These are phyloP conservation scores for Pinna nobilis DNA, from an alignment of 1,140 invertebrate species.

Conservation along the genomic window DNA sequence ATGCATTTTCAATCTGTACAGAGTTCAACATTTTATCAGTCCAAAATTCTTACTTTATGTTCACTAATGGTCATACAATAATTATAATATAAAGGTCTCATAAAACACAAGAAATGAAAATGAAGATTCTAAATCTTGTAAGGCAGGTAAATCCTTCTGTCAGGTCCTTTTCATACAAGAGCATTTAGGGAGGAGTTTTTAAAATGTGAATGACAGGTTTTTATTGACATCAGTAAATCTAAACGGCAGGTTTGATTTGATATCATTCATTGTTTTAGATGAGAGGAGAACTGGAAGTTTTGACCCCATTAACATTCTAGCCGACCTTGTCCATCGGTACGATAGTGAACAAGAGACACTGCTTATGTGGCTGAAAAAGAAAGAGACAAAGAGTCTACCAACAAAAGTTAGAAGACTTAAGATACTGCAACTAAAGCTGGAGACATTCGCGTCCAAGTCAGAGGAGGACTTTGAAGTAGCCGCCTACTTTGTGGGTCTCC, in stretches of 20 bases:
- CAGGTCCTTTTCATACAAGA: too few relatives aligned
- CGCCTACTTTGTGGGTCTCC: slow-evolving; percentile 53
- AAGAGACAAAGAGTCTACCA: slow-evolving; percentile 43
- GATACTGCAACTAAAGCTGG: slow-evolving; percentile 56
- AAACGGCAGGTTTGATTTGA: too few relatives aligned
- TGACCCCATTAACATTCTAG: slow-evolving; percentile 56
- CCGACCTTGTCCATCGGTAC: slow-evolving; percentile 61
- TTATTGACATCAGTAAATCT: background rate
- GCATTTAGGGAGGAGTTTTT: background rate
- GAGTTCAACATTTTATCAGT: too few relatives aligned
- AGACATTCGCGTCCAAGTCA: slow-evolving; percentile 47
- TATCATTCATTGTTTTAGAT: slow-evolving; percentile 1
- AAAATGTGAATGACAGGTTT: background rate
- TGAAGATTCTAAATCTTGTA: too few relatives aligned
- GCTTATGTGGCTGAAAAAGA: slow-evolving; percentile 58
- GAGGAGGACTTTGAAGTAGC: slow-evolving; percentile 65
- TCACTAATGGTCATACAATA: too few relatives aligned
- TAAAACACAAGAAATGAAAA: too few relatives aligned
- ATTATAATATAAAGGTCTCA: too few relatives aligned
- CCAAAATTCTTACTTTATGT: too few relatives aligned
- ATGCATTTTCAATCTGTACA: too few relatives aligned
- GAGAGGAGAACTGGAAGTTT: background rate
- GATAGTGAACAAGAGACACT: slow-evolving; percentile 63
- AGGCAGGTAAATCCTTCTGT: too few relatives aligned
- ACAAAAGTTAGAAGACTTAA: slow-evolving; percentile 47